phyloP scores from a whole-genome alignment of 2,797 vertebrate genomes.

The Gorsachius magnificus region DNA sequence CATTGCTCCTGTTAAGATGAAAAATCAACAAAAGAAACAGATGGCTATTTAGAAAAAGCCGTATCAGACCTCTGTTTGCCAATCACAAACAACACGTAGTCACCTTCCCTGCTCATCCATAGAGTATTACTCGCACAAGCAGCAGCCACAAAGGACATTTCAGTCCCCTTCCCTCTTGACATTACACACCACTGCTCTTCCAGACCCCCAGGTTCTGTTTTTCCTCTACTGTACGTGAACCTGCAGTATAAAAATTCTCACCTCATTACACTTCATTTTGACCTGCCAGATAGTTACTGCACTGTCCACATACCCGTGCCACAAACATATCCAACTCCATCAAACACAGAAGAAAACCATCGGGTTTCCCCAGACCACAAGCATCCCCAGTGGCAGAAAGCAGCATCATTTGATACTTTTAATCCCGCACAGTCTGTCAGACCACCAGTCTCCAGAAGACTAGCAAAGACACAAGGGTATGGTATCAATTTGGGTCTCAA shows the following conservation, averaged over 20 bases:
- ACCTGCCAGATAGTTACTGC: not conserved
- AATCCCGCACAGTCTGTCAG: not conserved
- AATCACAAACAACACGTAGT: rapidly evolving
- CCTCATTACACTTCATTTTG: not conserved
- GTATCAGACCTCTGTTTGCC: not conserved
- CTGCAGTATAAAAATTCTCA: not conserved
- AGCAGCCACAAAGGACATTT: rapidly evolving
- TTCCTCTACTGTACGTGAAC: not conserved
- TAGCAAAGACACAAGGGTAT: not conserved
- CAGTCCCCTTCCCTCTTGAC: not conserved
- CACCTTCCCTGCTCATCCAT: not conserved
- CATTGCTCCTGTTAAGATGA: not conserved
- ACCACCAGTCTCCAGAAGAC: not conserved
- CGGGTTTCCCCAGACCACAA: not conserved
- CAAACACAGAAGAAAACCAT: not conserved
- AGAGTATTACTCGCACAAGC: not conserved
- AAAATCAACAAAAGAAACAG: not conserved
- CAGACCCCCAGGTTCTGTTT: not conserved
- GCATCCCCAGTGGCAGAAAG: not conserved
- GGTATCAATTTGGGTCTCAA: not conserved
- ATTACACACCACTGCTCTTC: not conserved
- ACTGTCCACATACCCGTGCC: rapidly evolving
- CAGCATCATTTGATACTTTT: not conserved
- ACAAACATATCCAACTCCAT: not conserved
- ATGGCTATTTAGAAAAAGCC: not conserved